Conservation (phyloP, 1,140 invertebrate species). For the Pinna nobilis region DNA sequence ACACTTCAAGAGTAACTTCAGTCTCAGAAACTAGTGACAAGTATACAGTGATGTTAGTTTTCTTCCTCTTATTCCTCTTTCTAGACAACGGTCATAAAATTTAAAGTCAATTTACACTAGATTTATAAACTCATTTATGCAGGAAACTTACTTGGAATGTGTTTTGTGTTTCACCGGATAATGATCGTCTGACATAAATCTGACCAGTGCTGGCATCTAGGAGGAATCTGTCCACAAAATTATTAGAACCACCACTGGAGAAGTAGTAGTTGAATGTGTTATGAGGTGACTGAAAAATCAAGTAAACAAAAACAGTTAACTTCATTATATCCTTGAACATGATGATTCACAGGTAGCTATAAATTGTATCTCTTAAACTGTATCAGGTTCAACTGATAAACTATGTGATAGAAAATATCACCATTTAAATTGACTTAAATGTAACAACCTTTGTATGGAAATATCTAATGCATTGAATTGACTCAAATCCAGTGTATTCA, state of each 20-base stretch:
- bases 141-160: constrained; percentile 7
- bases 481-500: too few species aligned
- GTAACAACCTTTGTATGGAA: too few species aligned
- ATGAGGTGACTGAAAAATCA: constrained; percentile 14
- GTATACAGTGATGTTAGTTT: constrained; percentile 49
- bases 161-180: constrained; percentile 40
- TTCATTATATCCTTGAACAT: too few species aligned
- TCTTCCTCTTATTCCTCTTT: too few species aligned
- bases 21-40: constrained; percentile 45
- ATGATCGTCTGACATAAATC: constrained; percentile 43
- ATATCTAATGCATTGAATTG: too few species aligned
- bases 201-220: constrained; percentile 48
- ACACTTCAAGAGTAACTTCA: too few species aligned
- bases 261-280: constrained; percentile 47
- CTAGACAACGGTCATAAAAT: constrained; percentile 49
- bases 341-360: too few species aligned
- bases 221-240: constrained; percentile 50
- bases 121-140: not conserved
- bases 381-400: too few species aligned
- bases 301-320: too few species aligned
- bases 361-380: too few species aligned
- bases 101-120: constrained; percentile 50
- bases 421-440: too few species aligned
- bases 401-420: too few species aligned
- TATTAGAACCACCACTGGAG: not conserved